A percentile compares a stretch with the other conserved stretches of the same genome.
Conservation (phyloP, 2,888 invertebrate species). For the Camponotus fellah region DNA sequence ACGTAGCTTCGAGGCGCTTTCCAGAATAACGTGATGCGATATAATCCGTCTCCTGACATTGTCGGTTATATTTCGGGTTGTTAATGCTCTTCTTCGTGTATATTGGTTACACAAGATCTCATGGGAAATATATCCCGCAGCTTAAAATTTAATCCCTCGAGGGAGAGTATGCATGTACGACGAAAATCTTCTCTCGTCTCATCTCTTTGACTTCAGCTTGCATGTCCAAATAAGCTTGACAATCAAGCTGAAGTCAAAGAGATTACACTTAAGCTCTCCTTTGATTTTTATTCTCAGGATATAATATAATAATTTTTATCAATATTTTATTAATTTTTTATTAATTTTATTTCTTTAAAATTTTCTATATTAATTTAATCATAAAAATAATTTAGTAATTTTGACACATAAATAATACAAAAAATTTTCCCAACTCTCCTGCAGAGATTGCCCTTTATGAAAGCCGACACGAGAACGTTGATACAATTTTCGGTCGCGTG, state of each 20-base stretch:
- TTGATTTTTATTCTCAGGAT: not conserved
- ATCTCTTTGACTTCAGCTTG: too few relatives aligned
- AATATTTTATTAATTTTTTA: not conserved
- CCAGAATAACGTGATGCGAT: conserved; percentile 28
- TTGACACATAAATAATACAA: not conserved
- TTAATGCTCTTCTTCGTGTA: conserved; percentile 24
- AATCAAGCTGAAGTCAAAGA: not conserved
- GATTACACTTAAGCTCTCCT: not conserved
- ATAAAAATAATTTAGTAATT: not conserved
- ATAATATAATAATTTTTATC: not conserved
- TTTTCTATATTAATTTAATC: not conserved
- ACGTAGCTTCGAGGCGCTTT: conserved; percentile 38
- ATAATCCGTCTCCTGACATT: conserved; percentile 34
- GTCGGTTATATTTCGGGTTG: conserved; percentile 35
- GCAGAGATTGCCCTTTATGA: not conserved
- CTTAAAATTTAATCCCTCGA: conserved; percentile 12
- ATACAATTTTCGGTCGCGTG: conserved; percentile 74
- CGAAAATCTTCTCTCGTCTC: not conserved
- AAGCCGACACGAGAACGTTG: not conserved
- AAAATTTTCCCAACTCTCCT: not conserved
- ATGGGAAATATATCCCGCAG: not conserved
- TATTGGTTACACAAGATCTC: not conserved
- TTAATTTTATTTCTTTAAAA: not conserved
- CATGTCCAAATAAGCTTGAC: not conserved
- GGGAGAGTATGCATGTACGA: not conserved